Base-by-base conservation (phyloP, 2,888 invertebrate genomes). In the Saturnia japonica region DNA sequence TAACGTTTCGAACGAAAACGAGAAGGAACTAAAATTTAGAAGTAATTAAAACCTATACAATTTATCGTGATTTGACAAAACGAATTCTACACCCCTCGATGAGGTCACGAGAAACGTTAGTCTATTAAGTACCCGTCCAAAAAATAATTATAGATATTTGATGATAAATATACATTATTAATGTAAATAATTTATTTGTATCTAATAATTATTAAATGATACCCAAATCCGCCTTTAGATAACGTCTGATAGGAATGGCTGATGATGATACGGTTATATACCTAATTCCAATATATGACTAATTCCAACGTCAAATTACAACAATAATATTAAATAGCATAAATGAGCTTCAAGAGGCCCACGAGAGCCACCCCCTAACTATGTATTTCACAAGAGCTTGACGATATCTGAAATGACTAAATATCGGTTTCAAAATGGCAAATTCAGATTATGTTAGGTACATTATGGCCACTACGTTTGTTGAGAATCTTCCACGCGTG, bases 201-300 rank as follows among this genome's bases (percentile, higher is more conserved):
- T 60, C 57, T 60, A 60, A 60, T 64, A 64, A 64, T 40, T 40
- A 60, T 40, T 11, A 51, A n/a, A 51, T 51, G 51, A 9, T 64
- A 64, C 34, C n/a, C 9, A 64, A 64, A 64, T 64, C 64, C 64
- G 40, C 19, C 16, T 64, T 22, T 40, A 40, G 64, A 64, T 64
- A 64, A 7, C 11, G 64, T 40, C n/a, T 16, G 62, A 62, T 62
- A 62, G 34, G 4, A 62, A 62, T 34, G 62, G 62, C 28, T 62
- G 12, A 40, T 40, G 64, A 64, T 40, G 62, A 40, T 60, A 64
- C 62, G n/a, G 40, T 40, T 19, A 9, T 40, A 1, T 64, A 19
- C 40, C 40, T 19, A n/a, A 40, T 64, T 2, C 40, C 16, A 64
- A 64, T 40, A 60, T 28, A 28, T 60, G 14, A 14, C 2, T 28